A percentile compares a stretch with the other conserved stretches of the same genome.
Evolutionary conservation across 2,888 invertebrate species (phyloP).

Genomic region (Drosophila macrospina): DNA sequence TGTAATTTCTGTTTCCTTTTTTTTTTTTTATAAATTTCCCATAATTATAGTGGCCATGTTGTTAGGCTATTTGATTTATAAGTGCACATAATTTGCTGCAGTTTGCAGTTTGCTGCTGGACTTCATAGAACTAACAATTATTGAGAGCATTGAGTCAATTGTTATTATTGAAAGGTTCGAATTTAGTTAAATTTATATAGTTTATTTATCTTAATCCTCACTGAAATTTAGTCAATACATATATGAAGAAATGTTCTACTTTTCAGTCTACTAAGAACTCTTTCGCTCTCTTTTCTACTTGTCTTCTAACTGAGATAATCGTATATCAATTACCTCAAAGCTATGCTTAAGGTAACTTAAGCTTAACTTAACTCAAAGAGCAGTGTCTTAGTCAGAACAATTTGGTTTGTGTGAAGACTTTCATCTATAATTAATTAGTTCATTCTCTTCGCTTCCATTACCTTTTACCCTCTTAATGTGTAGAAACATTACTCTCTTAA

Average conservation of each 20-base stretch:
- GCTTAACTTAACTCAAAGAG: no score
- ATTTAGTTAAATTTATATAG: background rate
- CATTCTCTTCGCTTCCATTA: no score
- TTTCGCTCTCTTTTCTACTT: background rate
- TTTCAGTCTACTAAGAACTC: background rate
- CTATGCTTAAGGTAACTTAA: background rate
- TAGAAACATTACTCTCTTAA: no score
- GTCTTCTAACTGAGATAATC: background rate
- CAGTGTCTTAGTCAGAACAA: no score
- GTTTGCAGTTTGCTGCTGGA: slow-evolving; percentile 40
- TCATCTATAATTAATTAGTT: slow-evolving; percentile 5
- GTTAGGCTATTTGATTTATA: slow-evolving; percentile 79
- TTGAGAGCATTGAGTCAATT: slow-evolving; percentile 12
- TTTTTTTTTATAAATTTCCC: slow-evolving; percentile 68
- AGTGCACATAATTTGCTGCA: slow-evolving; percentile 57
- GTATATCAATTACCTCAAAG: slow-evolving; percentile 8
- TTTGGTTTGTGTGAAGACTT: background rate
- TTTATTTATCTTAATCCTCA: no score
- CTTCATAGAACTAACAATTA: slow-evolving; percentile 20
- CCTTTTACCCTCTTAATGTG: no score
- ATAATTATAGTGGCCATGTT: slow-evolving; percentile 73
- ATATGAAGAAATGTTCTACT: background rate
- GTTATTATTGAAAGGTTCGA: background rate
- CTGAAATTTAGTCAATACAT: background rate
- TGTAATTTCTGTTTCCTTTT: slow-evolving; percentile 68